A percentile compares a stretch with the other conserved stretches of the same genome.
Conservation (phyloP, 2,888 invertebrate species). For the Tachina fera region DNA sequence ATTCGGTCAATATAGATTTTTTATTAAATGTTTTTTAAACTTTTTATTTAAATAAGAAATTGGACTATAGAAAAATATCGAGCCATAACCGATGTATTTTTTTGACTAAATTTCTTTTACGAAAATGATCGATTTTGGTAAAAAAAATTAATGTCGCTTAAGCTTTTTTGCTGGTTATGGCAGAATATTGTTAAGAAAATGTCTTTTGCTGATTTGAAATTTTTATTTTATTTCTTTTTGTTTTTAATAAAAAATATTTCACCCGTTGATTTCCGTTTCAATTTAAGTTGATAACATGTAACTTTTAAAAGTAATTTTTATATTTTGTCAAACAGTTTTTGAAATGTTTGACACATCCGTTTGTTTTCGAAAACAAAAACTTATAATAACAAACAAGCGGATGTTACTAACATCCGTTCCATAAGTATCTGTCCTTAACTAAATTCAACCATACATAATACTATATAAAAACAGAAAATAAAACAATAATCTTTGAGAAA, state of each 20-base stretch:
- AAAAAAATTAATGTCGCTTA: too few relatives aligned
- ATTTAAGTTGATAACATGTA: conserved; percentile 14
- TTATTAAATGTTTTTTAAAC: too few relatives aligned
- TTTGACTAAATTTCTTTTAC: too few relatives aligned
- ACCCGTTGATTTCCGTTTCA: conserved; percentile 9
- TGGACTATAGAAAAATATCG: too few relatives aligned
- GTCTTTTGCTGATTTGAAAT: too few relatives aligned
- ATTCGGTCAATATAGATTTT: too few relatives aligned
- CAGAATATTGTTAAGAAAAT: too few relatives aligned
- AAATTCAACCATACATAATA: conserved; percentile 31
- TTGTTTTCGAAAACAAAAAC: conserved; percentile 20
- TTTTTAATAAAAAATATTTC: not conserved
- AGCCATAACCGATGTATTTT: too few relatives aligned
- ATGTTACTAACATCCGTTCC: conserved; percentile 62
- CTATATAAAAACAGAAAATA: not conserved
- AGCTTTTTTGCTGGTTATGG: too few relatives aligned
- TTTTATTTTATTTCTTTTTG: not conserved
- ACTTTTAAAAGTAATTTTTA: conserved; percentile 6
- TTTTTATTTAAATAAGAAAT: too few relatives aligned
- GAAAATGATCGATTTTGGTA: too few relatives aligned
- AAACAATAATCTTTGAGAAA: not conserved
- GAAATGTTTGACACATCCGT: conserved; percentile 56
- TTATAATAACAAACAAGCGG: conserved; percentile 36
- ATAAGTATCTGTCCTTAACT: conserved; percentile 58
- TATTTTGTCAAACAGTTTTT: conserved; percentile 57